Conservation (phyloP, 2,888 invertebrate genomes). For the Agrypnus murinus region DNA sequence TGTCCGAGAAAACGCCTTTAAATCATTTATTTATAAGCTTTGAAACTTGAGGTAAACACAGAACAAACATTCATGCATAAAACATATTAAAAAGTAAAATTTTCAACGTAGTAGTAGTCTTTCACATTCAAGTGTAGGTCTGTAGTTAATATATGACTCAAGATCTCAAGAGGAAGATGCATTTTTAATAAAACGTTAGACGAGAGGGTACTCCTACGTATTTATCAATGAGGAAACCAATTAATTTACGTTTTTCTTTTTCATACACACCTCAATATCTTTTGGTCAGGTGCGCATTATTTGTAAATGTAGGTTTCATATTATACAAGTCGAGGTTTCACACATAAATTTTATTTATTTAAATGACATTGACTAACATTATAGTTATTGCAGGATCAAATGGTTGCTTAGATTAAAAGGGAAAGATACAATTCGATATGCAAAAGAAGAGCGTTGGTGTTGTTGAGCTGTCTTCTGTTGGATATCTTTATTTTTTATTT, state of each 20-base stretch:
- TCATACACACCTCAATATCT: slow-evolving; percentile 11
- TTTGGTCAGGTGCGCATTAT: slow-evolving; percentile 13
- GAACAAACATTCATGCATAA: slow-evolving; percentile 14
- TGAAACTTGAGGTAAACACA: slow-evolving; percentile 15
- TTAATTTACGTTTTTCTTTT: slow-evolving; percentile 22
- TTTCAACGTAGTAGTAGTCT: slow-evolving; percentile 1
- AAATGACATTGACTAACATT: slow-evolving; percentile 8
- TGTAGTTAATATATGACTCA: slow-evolving; percentile 19
- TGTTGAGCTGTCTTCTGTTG: too few relatives aligned
- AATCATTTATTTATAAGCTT: neutral
- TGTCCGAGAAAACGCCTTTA: neutral
- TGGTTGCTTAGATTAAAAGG: too few relatives aligned
- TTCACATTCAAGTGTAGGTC: slow-evolving; percentile 16
- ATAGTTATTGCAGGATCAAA: neutral
- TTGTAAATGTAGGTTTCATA: slow-evolving; percentile 11
- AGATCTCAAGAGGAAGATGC: slow-evolving; percentile 26
- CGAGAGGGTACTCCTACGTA: slow-evolving; percentile 21
- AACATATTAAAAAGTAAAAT: slow-evolving; percentile 12
- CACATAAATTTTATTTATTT: slow-evolving; percentile 28
- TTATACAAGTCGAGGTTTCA: slow-evolving; percentile 12
- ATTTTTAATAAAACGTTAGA: slow-evolving; percentile 13
- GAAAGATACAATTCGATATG: too few relatives aligned
- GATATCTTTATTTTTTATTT: too few relatives aligned
- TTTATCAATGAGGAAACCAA: slow-evolving; percentile 13
- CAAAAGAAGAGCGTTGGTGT: too few relatives aligned